Evolutionary conservation across 2,113 vertebrate genomes (phyloP), one percentile per base, ranked within the genome.

Genomic region (Lepisosteus osseus): DNA sequence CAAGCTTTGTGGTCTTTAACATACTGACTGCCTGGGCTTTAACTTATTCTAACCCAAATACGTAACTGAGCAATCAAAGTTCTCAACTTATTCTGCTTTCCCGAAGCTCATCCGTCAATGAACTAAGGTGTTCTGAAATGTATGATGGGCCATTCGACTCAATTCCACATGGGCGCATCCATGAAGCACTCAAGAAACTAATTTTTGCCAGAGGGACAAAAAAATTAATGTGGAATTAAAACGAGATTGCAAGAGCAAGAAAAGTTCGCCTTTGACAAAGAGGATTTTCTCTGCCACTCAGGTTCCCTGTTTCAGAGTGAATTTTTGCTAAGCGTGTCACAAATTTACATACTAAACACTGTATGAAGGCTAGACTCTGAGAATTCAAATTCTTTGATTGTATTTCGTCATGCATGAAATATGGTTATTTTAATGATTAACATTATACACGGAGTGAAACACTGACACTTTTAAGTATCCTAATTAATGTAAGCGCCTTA

Each of bases 341-440:
- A 65, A 70, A 75, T 75, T 75, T 75, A 67, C 68, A 70, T 75
- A 47, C 42, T 61, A 75, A 70, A 74, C 55, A 69, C 67, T n/a
- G 59, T 63, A 17, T 61, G 56, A 59, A 55, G 68, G 54, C 59
- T 13, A 54, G 4, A 29, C 29, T 29, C 68, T 12, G 68, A 9
- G 44, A 75, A 75, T 68, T 65, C 55, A 67, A 51, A 66, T 74
- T 56, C 68, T 57, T 70, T 61, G 61, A 70, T 42, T 70, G 68
- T 67, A 51, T 6, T 42, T 70, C 62, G 70, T 42, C 63, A 69
- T 69, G 42, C 55, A 61, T 71, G 68, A 70, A 75, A 75, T 13
- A 9, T 42, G 54, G 62, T 70, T 70, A 66, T 41, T 70, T 42
- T 70, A 70, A 70, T 71, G 68, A 65, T 65, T 55, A 6, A 17